Conservation (phyloP, 1,140 invertebrate genomes). For the Dreissena rostriformis region DNA sequence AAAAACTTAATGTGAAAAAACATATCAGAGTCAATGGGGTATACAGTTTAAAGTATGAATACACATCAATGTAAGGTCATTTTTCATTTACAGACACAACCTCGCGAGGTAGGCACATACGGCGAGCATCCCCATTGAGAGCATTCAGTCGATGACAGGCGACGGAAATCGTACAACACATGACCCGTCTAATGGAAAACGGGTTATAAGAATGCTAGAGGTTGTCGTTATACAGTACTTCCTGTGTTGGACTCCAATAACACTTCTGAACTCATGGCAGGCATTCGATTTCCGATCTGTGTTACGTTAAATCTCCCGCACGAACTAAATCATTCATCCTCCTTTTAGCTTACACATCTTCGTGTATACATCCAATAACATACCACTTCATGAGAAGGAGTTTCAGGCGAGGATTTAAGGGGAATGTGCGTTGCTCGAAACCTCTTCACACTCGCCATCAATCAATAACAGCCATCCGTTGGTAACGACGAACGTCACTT, state of each 20-base stretch:
- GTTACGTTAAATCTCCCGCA: slow-evolving; percentile 71
- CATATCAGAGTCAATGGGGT: too few relatives aligned
- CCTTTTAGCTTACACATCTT: slow-evolving; percentile 92
- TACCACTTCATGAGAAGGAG: slow-evolving; percentile 97
- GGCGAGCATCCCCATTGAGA: not conserved
- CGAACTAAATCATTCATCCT: slow-evolving; percentile 88
- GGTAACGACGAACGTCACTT: too few relatives aligned
- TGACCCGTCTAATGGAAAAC: slow-evolving; percentile 88
- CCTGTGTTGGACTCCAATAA: slow-evolving; percentile 95
- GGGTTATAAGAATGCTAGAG: slow-evolving; percentile 95
- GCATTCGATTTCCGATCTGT: slow-evolving; percentile 88
- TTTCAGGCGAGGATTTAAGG: slow-evolving; percentile 89
- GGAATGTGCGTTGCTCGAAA: not conserved
- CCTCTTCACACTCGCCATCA: too few relatives aligned
- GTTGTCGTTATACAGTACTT: slow-evolving; percentile 96
- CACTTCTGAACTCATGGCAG: slow-evolving; percentile 91
- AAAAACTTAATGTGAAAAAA: too few relatives aligned
- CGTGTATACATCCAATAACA: slow-evolving; percentile 95
- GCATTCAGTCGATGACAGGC: slow-evolving; percentile 3
- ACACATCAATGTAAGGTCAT: too few relatives aligned
- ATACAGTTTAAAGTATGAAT: too few relatives aligned
- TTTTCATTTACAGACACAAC: too few relatives aligned
- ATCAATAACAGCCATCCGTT: too few relatives aligned
- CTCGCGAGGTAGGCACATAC: too few relatives aligned
- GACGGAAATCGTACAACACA: not conserved